Conservation (phyloP, 1,140 invertebrate genomes). For the Forficula auricularia region DNA sequence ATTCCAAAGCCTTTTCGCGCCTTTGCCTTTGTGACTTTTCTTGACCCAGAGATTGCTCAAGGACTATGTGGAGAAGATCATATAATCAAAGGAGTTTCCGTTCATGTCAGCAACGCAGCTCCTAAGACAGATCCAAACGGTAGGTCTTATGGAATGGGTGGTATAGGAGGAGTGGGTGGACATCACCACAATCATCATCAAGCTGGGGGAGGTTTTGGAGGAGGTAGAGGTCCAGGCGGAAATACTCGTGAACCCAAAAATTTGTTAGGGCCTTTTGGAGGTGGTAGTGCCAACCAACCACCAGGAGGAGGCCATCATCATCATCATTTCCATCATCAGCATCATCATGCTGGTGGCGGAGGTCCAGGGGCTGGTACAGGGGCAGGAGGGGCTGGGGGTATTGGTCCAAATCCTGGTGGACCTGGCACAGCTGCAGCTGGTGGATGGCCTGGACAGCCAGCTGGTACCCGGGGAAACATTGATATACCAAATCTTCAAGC, state of each 20-base stretch:
- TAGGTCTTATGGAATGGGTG: slow-evolving; percentile 16
- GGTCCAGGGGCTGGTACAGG: slow-evolving; percentile 10
- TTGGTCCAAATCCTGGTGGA: slow-evolving; percentile 9
- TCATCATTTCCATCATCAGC: slow-evolving; percentile 8
- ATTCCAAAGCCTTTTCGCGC: slow-evolving; percentile 41
- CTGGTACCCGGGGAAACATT: slow-evolving; percentile 39
- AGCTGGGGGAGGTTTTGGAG: too few relatives aligned
- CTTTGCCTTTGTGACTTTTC: slow-evolving; percentile 45
- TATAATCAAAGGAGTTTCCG: slow-evolving; percentile 42
- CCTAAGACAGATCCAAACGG: slow-evolving; percentile 36
- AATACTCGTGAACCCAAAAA: slow-evolving; percentile 26
- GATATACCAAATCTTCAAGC: slow-evolving; percentile 82
- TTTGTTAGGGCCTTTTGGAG: slow-evolving; percentile 16
- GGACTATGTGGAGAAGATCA: slow-evolving; percentile 45
- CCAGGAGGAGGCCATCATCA: slow-evolving; percentile 10
- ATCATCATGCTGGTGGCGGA: slow-evolving; percentile 6
- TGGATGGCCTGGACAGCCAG: slow-evolving; percentile 14
- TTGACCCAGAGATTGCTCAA: slow-evolving; percentile 40
- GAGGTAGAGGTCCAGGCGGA: slow-evolving; percentile 11
- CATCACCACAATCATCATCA: slow-evolving; percentile 11
- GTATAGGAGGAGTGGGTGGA: slow-evolving; percentile 15
- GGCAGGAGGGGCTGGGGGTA: slow-evolving; percentile 7
- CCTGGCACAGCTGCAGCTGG: slow-evolving; percentile 31
- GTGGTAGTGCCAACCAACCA: slow-evolving; percentile 11
- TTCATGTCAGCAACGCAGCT: slow-evolving; percentile 43